Evolutionary conservation across 2,113 vertebrate genomes (phyloP).

Genomic region (human): DNA sequence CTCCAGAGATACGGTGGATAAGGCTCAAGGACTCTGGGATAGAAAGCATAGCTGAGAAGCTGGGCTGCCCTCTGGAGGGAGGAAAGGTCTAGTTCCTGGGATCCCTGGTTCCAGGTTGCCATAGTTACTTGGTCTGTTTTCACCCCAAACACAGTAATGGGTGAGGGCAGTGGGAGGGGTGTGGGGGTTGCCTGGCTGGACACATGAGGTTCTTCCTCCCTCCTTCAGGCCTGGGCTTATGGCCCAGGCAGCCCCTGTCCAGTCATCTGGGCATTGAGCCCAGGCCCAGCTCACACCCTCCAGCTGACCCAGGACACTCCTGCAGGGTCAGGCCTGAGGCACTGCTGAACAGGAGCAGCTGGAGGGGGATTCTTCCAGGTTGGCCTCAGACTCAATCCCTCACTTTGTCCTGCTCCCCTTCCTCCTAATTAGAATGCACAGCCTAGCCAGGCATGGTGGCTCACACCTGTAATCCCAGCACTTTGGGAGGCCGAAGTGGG

Average conservation of each 20-base stretch:
- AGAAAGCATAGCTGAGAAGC: background rate
- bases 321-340: conserved; percentile 36
- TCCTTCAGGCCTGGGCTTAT: conserved; percentile 67
- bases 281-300: conserved; percentile 65
- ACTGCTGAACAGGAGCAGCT: background rate
- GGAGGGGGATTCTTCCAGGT: background rate
- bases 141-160: conserved; percentile 73
- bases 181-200: conserved; percentile 79
- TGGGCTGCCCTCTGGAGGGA: conserved; percentile 56
- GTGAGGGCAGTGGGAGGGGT: conserved; percentile 55
- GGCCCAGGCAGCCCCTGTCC: conserved; percentile 71
- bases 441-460: too few species aligned
- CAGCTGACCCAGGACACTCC: conserved; percentile 64
- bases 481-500: too few species aligned
- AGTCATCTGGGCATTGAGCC: conserved; percentile 69
- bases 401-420: background rate
- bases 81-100: conserved; percentile 62
- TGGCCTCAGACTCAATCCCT: background rate
- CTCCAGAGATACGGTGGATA: background rate
- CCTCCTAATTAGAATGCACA: background rate
- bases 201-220: conserved; percentile 80
- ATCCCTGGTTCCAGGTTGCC: conserved; percentile 66
- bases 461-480: too few species aligned
- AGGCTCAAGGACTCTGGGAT: background rate
- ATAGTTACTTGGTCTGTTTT: conserved; percentile 74